Base-by-base conservation (phyloP, 1,140 invertebrate species). In the Euura lappo region DNA sequence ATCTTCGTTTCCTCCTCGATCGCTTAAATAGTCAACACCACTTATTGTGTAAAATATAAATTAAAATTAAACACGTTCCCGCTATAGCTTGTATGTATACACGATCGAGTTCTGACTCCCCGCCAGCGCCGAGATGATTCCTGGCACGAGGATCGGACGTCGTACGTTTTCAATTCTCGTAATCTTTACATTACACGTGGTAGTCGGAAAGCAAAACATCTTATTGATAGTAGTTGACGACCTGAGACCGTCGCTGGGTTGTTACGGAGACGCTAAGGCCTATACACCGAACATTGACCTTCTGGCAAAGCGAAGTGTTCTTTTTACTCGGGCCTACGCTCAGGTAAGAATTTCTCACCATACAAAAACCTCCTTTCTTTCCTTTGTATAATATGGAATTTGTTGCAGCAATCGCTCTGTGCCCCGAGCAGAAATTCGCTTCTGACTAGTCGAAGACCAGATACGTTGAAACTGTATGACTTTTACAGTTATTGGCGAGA, bases 401-500 rank as follows among this genome's bases (percentile, higher is more conserved):
- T 71, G 28, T 13, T 74, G 51, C 66, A 97, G 95, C 95, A 97
- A 95, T 92, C 96, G 2, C 85, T 97, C 6, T 97, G 96, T 88
- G 96, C 94, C 7, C 96, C 96, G 28, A 97, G 95, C 81, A 89
- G 96, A 76, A 97, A 95, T 78, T 97, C 96, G 1, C 89, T 97
- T 71, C 85, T 98, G 71, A 97, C 96, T 0, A 92, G 95, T 71
- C 90, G 95, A 42, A 89, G 96, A 78, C 96, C 96, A 1, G 95
- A 97, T 79, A 92, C 93, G 0, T 85, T 96, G 51, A 90, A 89
- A 68, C 87, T 96, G 28, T 97, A 95, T 81, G 95, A 96, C 79
- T 94, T 95, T 81, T 93, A 96, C 80, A 94, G 90, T 76, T 97
- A 97, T 79, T 97, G 95, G 95, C 87, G 96, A 66, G 85, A 90